A percentile compares a stretch with the other conserved stretches of the same genome.
Evolutionary conservation across 2,888 invertebrate species (phyloP).

Genomic region (Parnassius apollo): DNA sequence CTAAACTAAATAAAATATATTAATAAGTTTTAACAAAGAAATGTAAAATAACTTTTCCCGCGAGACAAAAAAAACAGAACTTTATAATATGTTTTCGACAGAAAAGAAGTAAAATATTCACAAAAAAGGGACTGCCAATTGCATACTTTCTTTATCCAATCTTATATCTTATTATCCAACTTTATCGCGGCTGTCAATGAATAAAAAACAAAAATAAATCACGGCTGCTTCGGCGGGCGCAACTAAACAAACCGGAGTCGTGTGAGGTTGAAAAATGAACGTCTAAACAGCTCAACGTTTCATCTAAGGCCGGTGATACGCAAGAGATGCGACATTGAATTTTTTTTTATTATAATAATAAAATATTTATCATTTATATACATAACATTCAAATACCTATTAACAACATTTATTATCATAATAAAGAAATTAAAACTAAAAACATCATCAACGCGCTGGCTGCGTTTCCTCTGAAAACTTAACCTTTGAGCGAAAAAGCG

Average conservation of each 20-base stretch:
- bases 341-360: too few species aligned
- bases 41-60: too few species aligned
- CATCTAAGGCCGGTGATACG: constrained; percentile 1
- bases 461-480: too few species aligned
- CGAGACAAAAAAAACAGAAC: too few species aligned
- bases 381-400: too few species aligned
- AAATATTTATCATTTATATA: too few species aligned
- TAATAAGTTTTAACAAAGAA: too few species aligned
- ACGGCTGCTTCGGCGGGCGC: constrained; percentile 5
- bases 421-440: too few species aligned
- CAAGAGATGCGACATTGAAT: not conserved
- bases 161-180: constrained; percentile 22
- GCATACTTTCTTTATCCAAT: constrained; percentile 19
- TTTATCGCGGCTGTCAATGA: constrained; percentile 25
- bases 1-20: too few species aligned
- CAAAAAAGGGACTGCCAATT: constrained; percentile 22
- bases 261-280: constrained; percentile 24
- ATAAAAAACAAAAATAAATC: constrained; percentile 22
- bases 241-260: constrained; percentile 9
- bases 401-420: too few species aligned
- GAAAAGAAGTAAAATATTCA: not conserved
- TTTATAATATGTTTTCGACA: not conserved
- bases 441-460: too few species aligned
- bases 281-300: constrained; percentile 5
- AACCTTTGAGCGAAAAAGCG: too few species aligned